Percentiles rank a stretch among this genome's conserved stretches.
Conservation (phyloP, 2,888 invertebrate species). For the Deilephila elpenor region DNA sequence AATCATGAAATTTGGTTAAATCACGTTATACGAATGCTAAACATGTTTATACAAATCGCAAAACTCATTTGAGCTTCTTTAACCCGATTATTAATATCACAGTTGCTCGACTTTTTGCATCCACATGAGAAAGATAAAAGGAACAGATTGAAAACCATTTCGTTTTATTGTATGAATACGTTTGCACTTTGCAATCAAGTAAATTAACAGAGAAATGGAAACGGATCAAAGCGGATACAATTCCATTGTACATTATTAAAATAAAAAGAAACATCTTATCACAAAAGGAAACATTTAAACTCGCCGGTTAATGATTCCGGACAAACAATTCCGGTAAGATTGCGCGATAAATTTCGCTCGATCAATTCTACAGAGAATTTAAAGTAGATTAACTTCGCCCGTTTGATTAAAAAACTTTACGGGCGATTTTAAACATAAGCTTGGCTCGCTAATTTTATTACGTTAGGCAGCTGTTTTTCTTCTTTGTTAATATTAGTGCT, state of each 20-base stretch:
- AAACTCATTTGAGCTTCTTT: no score
- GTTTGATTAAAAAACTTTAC: slow-evolving; percentile 38
- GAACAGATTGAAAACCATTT: neutral
- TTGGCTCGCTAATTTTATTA: neutral
- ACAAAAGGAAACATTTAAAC: neutral
- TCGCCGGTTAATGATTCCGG: neutral
- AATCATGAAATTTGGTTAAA: no score
- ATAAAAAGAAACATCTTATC: neutral
- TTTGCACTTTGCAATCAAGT: neutral
- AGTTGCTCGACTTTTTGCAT: no score
- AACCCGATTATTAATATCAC: no score
- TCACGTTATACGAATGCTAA: no score
- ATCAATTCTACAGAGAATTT: slow-evolving; percentile 33
- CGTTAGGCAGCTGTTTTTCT: neutral
- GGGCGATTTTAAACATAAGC: slow-evolving; percentile 6
- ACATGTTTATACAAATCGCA: no score
- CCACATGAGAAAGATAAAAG: neutral
- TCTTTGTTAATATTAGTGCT: neutral
- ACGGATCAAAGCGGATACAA: neutral
- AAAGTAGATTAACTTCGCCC: slow-evolving; percentile 37
- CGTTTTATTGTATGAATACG: neutral
- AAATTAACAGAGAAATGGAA: neutral
- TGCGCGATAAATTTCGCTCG: slow-evolving; percentile 17
- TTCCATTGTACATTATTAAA: neutral
- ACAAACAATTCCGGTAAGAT: slow-evolving; percentile 1